Base-by-base conservation (phyloP, 2,113 vertebrate genomes). In the Burhinus bistriatus region DNA sequence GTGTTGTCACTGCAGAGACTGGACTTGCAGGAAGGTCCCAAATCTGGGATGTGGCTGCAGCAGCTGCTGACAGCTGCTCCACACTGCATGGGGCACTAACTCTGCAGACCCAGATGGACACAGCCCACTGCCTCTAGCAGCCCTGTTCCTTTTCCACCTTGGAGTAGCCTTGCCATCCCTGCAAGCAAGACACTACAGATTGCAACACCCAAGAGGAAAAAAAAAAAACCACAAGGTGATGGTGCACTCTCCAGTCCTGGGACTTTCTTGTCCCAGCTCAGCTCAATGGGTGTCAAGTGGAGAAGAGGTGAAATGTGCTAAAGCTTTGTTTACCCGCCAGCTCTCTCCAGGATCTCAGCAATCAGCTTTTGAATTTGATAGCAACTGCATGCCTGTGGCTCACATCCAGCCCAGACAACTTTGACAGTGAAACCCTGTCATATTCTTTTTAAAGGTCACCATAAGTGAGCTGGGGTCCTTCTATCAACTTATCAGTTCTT, bases 391-490 rank as follows among this genome's bases (percentile, higher is more conserved):
- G 30, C 51, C 83, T 6, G 44, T 32, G 66, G 71, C 82, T 87
- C 54, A 40, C 38, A 1, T n/a, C 64, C 78, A 76, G 47, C 58
- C 32, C n/a, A 14, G 42, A 25, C 55, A 42, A 79, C 85, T 64
- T 52, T 65, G 91, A 61, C 89, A 89, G 93, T 13, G 27, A 87
- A 68, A 69, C 91, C 84, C 81, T 76, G 84, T 72, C 89, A 88
- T 84, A 66, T 79, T 83, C 93, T 36, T 83, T 79, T 40, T 34
- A 95, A 97, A 97, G 96, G 97, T 95, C 97, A 97, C 83, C 32
- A 27, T 13, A 6, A 93, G 76, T 2, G 1, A 84, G 84, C 64
- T 9, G 19, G 38, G 85, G 71, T 96, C 79, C 34, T 87, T 92
- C 96, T 93, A 80, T 97, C 96, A 69, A 17, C 79, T 94, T 15